Evolutionary conservation across 2,797 vertebrate genomes (phyloP), one percentile per base, ranked within the genome.

Genomic region (Taeniopygia guttata): DNA sequence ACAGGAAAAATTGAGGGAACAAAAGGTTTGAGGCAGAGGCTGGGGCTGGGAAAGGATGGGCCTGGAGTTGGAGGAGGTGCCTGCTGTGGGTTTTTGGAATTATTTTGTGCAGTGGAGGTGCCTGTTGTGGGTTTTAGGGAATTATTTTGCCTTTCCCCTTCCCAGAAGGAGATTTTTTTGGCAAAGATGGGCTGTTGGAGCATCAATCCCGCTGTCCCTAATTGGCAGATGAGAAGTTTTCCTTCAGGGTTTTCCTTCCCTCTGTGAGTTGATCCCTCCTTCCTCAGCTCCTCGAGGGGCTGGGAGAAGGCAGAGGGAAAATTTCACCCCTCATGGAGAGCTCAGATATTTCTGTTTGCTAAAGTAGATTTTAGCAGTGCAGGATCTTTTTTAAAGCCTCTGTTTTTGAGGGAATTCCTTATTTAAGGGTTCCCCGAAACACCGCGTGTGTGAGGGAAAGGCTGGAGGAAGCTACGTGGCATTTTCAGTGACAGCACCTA

Each of bases 1-100:
- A 67, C 10, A 40, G 9, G 16, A 38, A 74, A 69, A 70, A 0
- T 0, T 3, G 19, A 79, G 2, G 2, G 6, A 55, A 17, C 1
- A 1, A 34, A 55, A 43, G 11, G 1, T 49, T 75, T 74, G 68
- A 34, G 45, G 82, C 1, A 2, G 48, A 22, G 69, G 20, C 17
- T 38, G 43, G 7, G 38, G 6, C 21, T 68, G 32, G 13, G 32
- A 55, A 46, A 36, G 11, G 46, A 59, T 14, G 32, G 34, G 9
- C 7, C 64, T 51, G 36, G 60, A 12, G 17, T 1, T 63, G 78
- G 45, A 54, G 29, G 63, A 49, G 29, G 32, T 49, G 52, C 36
- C 19, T 82, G 1, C 8, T 30, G 32, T 59, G 54, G 56, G 5
- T 7, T 32, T 70, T 32, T 32, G 30, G 18, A 54, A 8, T 32